Evolutionary conservation across 1,140 invertebrate genomes (phyloP).

Genomic region (Penaeus japonicus): DNA sequence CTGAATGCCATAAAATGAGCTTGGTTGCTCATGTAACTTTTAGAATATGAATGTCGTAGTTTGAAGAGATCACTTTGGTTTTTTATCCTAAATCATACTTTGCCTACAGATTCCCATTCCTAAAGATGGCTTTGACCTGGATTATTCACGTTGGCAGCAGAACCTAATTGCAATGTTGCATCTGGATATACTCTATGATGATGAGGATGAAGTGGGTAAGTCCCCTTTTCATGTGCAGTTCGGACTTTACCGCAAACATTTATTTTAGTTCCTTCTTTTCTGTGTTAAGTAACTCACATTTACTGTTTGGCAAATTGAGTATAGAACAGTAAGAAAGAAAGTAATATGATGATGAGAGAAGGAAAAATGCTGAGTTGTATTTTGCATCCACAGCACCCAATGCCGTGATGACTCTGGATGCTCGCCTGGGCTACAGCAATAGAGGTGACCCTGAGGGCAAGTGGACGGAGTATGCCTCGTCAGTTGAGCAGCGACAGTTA

Average conservation of each 20-base stretch:
- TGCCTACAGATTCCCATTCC: constrained; percentile 79
- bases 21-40: too few species aligned
- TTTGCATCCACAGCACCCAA: constrained; percentile 56
- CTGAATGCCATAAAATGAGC: too few species aligned
- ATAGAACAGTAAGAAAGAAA: too few species aligned
- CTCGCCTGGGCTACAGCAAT: constrained; percentile 85
- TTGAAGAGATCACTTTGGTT: neutral
- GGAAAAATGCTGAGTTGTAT: too few species aligned
- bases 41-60: neutral
- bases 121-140: constrained; percentile 76
- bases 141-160: constrained; percentile 97
- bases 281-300: too few species aligned
- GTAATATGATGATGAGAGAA: too few species aligned
- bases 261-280: too few species aligned
- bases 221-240: neutral
- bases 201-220: constrained; percentile 61
- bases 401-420: constrained; percentile 77
- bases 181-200: constrained; percentile 77
- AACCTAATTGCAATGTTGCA: constrained; percentile 92
- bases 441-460: constrained; percentile 77
- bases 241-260: too few species aligned
- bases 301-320: too few species aligned
- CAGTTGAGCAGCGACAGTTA: constrained; percentile 81
- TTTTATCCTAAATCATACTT: neutral
- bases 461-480: constrained; percentile 82